Base-by-base conservation (phyloP, 2,888 invertebrate species). In the Parasteatoda lunata region DNA sequence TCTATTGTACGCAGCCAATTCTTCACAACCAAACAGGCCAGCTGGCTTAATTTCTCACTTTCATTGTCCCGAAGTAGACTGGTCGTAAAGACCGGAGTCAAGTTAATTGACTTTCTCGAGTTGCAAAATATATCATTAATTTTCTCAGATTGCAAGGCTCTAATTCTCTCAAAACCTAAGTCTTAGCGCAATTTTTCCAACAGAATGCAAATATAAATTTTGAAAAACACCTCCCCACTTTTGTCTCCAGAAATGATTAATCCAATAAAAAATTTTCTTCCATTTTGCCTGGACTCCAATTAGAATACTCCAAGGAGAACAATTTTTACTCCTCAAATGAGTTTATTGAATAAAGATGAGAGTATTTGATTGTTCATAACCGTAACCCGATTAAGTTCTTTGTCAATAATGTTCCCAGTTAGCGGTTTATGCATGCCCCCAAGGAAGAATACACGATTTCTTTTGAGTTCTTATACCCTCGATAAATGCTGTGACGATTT, bases 301-400 rank as follows among this genome's bases (percentile, higher is more conserved):
- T 82, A 82, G 82, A 45, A 64, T 59, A n/a, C 83, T 72, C 83
- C 6, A 15, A 49, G 71, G 54, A 70, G 71, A 72, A 52, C 15
- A 69, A 84, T 77, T 84, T 84, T 84, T 84, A 47, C 64, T 77
- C 70, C 66, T 66, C 69, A 65, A 84, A 84, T 84, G 83, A 84
- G 83, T 77, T 84, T 84, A 84, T 84, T 84, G 76, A 84, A 84
- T 84, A 84, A 84, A 84, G 77, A 84, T 84, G 83, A 77, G 77
- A 71, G 77, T 70, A 77, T 84, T 84, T 84, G 77, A 84, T 84
- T 84, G 83, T 84, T 84, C 83, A 84, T 84, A 84, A 84, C 77
- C 82, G 49, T 84, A 84, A 84, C 83, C 51, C 72, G 77, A 84
- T 84, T 84, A 84, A 71, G 77, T 49, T 52, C 83, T 84, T 84